phyloP scores from a whole-genome alignment of 2,888 invertebrate genomes.

The Eucera pruinosa region DNA sequence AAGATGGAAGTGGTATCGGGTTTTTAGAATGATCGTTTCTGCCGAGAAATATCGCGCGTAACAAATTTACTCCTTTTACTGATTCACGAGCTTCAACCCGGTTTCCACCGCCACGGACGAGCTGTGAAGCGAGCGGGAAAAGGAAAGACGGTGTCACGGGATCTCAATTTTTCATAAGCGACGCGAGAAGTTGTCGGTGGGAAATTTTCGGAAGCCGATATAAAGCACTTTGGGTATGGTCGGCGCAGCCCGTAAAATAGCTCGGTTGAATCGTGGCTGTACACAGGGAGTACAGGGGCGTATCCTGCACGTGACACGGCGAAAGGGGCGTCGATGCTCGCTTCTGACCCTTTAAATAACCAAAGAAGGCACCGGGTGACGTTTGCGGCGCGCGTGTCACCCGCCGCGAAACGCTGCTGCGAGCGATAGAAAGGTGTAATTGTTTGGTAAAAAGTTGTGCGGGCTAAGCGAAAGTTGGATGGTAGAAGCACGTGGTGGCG shows the following conservation, averaged over 20 bases:
- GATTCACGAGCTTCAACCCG: constrained; percentile 2
- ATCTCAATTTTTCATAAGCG: constrained; percentile 27
- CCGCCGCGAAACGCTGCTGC: no score
- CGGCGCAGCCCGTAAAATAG: constrained; percentile 52
- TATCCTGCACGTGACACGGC: constrained; percentile 14
- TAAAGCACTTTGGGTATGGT: constrained; percentile 28
- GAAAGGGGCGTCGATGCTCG: constrained; percentile 25
- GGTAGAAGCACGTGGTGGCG: no score
- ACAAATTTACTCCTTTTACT: constrained; percentile 11
- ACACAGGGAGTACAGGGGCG: constrained; percentile 24
- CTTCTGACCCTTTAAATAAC: constrained; percentile 67
- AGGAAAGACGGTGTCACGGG: background rate
- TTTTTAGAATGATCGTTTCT: background rate
- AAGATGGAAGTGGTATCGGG: no score
- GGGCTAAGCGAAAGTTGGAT: background rate
- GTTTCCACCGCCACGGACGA: background rate
- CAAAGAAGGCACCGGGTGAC: constrained; percentile 45
- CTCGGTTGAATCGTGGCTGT: constrained; percentile 46
- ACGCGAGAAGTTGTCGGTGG: background rate
- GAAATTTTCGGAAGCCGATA: constrained; percentile 24
- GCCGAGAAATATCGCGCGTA: background rate
- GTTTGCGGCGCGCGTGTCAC: constrained; percentile 17
- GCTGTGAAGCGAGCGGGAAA: no score
- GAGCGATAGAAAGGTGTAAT: constrained; percentile 22
- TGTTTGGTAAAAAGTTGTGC: constrained; percentile 17